phyloP scores from a whole-genome alignment of 2,797 vertebrate species.

The Allobates femoralis region DNA sequence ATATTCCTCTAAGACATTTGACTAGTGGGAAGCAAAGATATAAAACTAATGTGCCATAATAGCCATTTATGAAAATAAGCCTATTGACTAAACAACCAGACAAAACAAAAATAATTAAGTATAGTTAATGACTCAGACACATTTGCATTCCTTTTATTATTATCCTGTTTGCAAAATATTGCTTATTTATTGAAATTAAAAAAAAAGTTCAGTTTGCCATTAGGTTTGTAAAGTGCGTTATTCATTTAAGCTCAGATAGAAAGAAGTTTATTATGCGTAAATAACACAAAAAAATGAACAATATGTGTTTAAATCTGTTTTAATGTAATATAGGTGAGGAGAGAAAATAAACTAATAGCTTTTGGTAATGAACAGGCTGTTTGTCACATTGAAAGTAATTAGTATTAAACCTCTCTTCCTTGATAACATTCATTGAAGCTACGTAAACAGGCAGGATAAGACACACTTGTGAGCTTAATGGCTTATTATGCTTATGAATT shows the following conservation, averaged over 20 bases:
- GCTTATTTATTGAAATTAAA: neutral
- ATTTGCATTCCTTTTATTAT: conserved; percentile 1
- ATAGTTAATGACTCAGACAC: conserved; percentile 41
- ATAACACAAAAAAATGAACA: conserved; percentile 1
- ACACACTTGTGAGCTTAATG: conserved; percentile 19
- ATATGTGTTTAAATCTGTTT: conserved; percentile 6
- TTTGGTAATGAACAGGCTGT: conserved; percentile 26
- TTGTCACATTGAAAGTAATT: conserved; percentile 29
- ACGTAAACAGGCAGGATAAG: conserved; percentile 20
- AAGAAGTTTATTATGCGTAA: conserved; percentile 16
- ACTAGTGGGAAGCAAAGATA: conserved; percentile 15
- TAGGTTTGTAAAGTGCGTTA: conserved; percentile 8
- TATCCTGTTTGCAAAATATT: conserved; percentile 19
- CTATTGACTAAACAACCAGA: conserved; percentile 35
- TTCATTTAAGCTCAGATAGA: neutral
- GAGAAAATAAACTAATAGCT: neutral
- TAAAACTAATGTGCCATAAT: conserved; percentile 43
- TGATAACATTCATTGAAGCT: conserved; percentile 33
- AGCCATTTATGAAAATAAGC: conserved; percentile 50
- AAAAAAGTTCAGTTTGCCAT: neutral
- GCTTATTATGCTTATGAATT: conserved; percentile 15
- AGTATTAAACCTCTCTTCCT: conserved; percentile 28
- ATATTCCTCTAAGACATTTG: conserved; percentile 49
- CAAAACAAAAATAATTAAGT: conserved; percentile 35
- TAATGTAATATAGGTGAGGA: neutral